Percentiles rank a stretch among this genome's conserved stretches.
phyloP scores from a whole-genome alignment of 2,113 vertebrate genomes.

The Cygnus buccinator region DNA sequence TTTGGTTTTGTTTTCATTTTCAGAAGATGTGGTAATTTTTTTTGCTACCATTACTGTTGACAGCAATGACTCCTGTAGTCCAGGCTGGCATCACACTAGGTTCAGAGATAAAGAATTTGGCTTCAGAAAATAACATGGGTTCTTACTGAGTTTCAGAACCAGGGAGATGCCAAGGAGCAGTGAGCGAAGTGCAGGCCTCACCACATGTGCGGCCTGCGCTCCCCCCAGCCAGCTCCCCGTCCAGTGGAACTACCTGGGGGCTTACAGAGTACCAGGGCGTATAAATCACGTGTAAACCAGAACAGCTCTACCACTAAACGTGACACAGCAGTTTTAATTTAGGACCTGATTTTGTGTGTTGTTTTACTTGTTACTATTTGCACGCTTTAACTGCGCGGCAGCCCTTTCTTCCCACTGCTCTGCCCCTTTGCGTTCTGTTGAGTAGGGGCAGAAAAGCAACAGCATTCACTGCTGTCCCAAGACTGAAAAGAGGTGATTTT shows the following conservation, averaged over 20 bases:
- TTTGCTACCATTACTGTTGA: not conserved
- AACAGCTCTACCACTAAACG: not conserved
- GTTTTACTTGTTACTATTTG: not conserved
- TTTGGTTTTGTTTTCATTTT: not conserved
- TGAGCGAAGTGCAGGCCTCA: not conserved
- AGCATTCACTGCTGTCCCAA: not conserved
- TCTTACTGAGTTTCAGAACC: not conserved
- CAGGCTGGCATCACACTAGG: not conserved
- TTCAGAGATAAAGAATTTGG: not conserved
- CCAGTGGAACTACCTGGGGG: not conserved
- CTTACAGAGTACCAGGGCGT: not conserved
- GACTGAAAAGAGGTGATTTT: not conserved
- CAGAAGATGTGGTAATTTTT: not conserved
- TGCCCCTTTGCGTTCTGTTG: not conserved
- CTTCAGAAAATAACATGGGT: not conserved
- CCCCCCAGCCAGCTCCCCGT: not conserved
- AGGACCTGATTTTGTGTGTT: not conserved
- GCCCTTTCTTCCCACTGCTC: not conserved
- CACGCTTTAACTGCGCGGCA: not conserved
- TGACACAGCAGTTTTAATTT: not conserved
- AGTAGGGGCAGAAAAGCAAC: not conserved
- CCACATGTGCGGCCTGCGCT: not conserved
- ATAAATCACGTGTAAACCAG: not conserved
- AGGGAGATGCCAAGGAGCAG: not conserved
- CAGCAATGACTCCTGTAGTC: not conserved